Evolutionary conservation across 1,140 invertebrate genomes (phyloP).

Genomic region (Sarcophaga peregrina): DNA sequence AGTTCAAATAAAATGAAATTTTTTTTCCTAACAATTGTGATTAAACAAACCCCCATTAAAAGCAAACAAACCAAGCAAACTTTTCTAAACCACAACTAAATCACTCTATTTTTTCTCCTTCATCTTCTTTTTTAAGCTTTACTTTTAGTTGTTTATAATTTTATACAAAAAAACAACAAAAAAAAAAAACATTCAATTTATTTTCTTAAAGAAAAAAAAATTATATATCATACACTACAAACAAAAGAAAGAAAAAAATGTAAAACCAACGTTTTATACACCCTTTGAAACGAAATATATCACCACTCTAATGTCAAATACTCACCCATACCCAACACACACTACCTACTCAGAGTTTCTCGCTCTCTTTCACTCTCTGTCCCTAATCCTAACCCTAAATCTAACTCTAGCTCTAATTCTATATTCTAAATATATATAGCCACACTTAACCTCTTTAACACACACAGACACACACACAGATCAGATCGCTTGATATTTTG

Average conservation of each 20-base stretch:
- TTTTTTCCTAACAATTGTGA: conserved; percentile 34
- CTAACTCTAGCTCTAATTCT: not conserved
- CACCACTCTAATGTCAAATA: not conserved
- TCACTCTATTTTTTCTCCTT: too few species aligned
- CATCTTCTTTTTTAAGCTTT: too few species aligned
- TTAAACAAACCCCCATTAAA: not conserved
- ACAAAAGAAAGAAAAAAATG: too few species aligned
- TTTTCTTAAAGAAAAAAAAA: not conserved
- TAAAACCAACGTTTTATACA: not conserved
- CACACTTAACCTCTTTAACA: too few species aligned
- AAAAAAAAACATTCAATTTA: not conserved
- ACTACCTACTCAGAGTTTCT: not conserved
- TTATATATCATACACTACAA: not conserved
- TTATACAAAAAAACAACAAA: not conserved
- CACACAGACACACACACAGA: too few species aligned
- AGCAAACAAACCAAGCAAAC: too few species aligned
- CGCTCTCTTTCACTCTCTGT: not conserved
- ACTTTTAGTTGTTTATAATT: too few species aligned
- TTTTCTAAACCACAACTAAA: too few species aligned
- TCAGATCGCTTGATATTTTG: too few species aligned
- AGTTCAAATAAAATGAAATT: conserved; percentile 34
- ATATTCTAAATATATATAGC: not conserved
- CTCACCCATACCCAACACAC: too few species aligned
- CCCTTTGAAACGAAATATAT: not conserved
- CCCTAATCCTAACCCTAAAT: not conserved